Conservation (phyloP, 2,113 vertebrate species). For the Leucosticte australis region DNA sequence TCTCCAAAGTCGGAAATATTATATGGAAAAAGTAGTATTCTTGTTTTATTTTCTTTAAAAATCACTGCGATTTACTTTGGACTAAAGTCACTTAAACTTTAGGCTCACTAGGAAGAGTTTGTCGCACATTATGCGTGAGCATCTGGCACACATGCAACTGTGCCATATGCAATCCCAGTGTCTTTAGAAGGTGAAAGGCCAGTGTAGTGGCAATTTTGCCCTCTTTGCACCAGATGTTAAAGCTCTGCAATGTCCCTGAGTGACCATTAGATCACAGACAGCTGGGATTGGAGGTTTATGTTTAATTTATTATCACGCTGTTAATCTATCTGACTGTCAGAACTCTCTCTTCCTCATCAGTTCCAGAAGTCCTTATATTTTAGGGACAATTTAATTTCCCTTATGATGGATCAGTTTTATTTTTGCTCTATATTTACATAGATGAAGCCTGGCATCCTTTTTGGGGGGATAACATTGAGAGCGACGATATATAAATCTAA, state of each 20-base stretch:
- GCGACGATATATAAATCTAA: not conserved
- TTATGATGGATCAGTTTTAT: not conserved
- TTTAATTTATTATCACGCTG: conserved; percentile 63
- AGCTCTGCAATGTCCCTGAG: conserved; percentile 43
- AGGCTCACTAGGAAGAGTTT: not conserved
- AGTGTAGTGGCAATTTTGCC: conserved; percentile 61
- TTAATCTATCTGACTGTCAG: conserved; percentile 50
- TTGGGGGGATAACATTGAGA: not conserved
- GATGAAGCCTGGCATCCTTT: not conserved
- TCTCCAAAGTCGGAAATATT: not conserved
- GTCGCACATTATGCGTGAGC: not conserved
- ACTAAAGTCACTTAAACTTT: not conserved
- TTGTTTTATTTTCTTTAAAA: not conserved
- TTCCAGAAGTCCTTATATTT: conserved; percentile 16
- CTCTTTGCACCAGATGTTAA: conserved; percentile 65
- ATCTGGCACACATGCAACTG: not conserved
- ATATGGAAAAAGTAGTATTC: not conserved
- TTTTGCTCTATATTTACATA: not conserved
- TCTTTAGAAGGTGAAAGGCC: conserved; percentile 61
- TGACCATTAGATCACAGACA: conserved; percentile 55
- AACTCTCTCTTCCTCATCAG: conserved; percentile 11
- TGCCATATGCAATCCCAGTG: conserved; percentile 15
- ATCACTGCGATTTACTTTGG: not conserved
- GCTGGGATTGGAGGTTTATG: conserved; percentile 51
- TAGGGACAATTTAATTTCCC: not conserved